Evolutionary conservation across 2,888 invertebrate genomes (phyloP), one percentile per base, ranked within the genome.

Genomic region (Drosophila cyrtoloma): DNA sequence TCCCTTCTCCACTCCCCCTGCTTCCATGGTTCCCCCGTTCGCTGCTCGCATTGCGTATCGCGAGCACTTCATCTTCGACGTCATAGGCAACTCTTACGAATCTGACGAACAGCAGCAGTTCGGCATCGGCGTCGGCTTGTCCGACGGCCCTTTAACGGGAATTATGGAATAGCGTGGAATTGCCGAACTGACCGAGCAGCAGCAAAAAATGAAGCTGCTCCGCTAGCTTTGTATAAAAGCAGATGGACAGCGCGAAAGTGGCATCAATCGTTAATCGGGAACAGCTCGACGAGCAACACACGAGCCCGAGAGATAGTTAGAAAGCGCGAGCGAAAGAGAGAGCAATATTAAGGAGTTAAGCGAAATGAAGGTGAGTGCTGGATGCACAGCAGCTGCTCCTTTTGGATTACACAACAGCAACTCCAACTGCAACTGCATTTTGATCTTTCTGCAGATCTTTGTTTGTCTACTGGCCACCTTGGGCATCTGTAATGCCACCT

Each of bases 211-310:
- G n/a, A 32, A 22, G 42, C 51, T 32, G 14, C 37, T 19, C 39
- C 39, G 57, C 57, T n/a, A n/a, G 35, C 35, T 66, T 69, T 76
- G 82, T 92, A 92, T 92, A 92, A 90, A 92, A 92, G 84, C 72
- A 59, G 60, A 64, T 63, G 72, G 65, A 67, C 79, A 65, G 51
- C 61, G 63, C 73, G 77, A 86, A 84, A 82, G 81, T 78, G 70
- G 39, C 80, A 91, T 90, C 92, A 92, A 86, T 92, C 79, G 73
- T 59, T 78, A 59, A 72, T 71, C 81, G 75, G 83, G 77, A 83
- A 71, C 82, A 82, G 80, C 65, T 64, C 79, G 70, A 73, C 35
- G 61, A 74, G 63, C 85, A 52, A 12, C 44, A 22, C 14, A 39
- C n/a, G n/a, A 44, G 22, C 9, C 7, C 30, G 32, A 52, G 52